Evolutionary conservation across 2,113 vertebrate genomes (phyloP).

Genomic region (Planiliza haematocheilus): DNA sequence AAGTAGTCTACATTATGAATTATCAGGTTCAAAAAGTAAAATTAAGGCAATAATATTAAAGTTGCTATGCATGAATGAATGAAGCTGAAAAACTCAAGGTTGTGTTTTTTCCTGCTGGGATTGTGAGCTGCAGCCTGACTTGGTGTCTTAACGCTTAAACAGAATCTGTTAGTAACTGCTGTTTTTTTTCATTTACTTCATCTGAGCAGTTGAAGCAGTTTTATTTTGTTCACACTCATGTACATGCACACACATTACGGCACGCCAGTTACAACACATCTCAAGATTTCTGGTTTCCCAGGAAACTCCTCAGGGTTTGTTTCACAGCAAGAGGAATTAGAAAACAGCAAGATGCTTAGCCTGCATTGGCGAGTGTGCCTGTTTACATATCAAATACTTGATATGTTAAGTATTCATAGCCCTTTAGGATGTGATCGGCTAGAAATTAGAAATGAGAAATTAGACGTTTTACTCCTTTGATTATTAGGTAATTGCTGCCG

Average conservation of each 20-base stretch:
- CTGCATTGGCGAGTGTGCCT: too few relatives aligned
- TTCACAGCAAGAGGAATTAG: constrained; percentile 13
- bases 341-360: constrained; percentile 6
- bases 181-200: neutral
- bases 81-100: too few relatives aligned
- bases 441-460: neutral
- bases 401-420: neutral
- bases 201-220: neutral
- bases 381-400: neutral
- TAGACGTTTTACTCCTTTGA: too few relatives aligned
- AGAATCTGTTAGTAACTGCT: neutral
- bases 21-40: neutral
- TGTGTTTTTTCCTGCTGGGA: too few relatives aligned
- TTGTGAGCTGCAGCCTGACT: too few relatives aligned
- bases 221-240: neutral
- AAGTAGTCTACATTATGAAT: neutral
- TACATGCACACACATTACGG: neutral
- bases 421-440: neutral
- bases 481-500: too few relatives aligned
- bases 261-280: constrained; percentile 5
- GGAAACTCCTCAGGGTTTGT: constrained; percentile 31
- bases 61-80: too few relatives aligned
- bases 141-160: neutral
- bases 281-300: constrained; percentile 25
- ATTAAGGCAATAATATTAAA: neutral